Conservation (phyloP, 2,113 vertebrate genomes). For the Xiphorhynchus elegans region DNA sequence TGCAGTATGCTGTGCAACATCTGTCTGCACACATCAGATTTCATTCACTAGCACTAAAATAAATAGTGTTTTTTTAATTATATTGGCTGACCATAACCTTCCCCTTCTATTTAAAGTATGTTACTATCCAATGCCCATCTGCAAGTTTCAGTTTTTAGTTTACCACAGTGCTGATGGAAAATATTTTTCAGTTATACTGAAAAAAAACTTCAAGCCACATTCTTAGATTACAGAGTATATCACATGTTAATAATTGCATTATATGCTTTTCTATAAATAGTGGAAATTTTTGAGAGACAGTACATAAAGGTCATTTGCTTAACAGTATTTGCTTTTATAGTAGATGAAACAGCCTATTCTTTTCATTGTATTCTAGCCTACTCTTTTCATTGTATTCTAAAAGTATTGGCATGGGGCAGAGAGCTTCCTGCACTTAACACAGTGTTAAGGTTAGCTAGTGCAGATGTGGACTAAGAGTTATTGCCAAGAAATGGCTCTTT, state of each 20-base stretch:
- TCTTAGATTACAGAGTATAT: not conserved
- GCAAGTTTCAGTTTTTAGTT: not conserved
- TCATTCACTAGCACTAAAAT: slow-evolving; percentile 10
- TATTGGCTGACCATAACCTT: not conserved
- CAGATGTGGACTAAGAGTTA: not conserved
- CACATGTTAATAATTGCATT: slow-evolving; percentile 10
- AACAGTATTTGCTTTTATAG: not conserved
- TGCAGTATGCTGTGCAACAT: not conserved
- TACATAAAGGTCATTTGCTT: not conserved
- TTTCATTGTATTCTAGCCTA: not conserved
- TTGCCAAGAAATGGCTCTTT: not conserved
- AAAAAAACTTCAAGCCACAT: not conserved
- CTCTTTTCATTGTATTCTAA: not conserved
- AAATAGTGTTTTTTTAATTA: not conserved
- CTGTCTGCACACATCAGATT: slow-evolving; percentile 24
- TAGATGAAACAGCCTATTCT: not conserved
- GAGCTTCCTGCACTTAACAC: not conserved
- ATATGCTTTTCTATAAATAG: not conserved
- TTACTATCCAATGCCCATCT: not conserved
- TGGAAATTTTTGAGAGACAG: not conserved
- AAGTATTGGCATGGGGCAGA: not conserved
- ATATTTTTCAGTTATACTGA: not conserved
- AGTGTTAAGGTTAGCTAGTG: not conserved
- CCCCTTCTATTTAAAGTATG: not conserved
- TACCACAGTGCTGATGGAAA: not conserved